Percentiles rank a stretch among this genome's conserved stretches.
Evolutionary conservation across 2,797 vertebrate genomes (phyloP).

Genomic region (Urosaurus nigricauda): DNA sequence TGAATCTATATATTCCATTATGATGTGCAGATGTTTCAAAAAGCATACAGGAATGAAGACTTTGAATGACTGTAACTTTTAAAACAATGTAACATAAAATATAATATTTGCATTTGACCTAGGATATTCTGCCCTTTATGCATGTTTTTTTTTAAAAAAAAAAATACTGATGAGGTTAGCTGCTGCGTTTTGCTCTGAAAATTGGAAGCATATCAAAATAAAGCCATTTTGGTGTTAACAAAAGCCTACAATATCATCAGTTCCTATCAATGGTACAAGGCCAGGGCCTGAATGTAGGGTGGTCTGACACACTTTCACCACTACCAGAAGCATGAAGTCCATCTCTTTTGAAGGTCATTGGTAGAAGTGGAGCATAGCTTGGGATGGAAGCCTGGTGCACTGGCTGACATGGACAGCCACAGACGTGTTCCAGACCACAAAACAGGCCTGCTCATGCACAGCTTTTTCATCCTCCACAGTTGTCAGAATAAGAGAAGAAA

Average conservation of each 20-base stretch:
- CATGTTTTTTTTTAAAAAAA: background rate
- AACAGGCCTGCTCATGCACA: background rate
- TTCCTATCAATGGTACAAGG: background rate
- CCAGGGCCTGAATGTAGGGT: background rate
- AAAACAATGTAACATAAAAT: background rate
- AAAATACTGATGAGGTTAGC: background rate
- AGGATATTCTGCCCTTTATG: background rate
- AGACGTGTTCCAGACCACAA: background rate
- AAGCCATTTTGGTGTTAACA: background rate
- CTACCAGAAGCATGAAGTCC: background rate
- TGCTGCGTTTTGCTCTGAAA: background rate
- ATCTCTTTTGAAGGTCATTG: background rate
- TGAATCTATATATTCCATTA: background rate
- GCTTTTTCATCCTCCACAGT: background rate
- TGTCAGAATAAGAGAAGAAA: background rate
- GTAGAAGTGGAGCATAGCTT: background rate
- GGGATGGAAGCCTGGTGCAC: background rate
- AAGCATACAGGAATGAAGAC: background rate
- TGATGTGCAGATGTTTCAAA: background rate
- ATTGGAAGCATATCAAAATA: background rate
- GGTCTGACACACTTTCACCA: background rate
- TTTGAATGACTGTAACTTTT: background rate
- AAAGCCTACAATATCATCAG: background rate
- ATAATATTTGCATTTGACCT: background rate
- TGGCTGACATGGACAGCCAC: background rate